Evolutionary conservation across 2,797 vertebrate genomes (phyloP), one percentile per base, ranked within the genome.

Genomic region (Cyclura pinguis): DNA sequence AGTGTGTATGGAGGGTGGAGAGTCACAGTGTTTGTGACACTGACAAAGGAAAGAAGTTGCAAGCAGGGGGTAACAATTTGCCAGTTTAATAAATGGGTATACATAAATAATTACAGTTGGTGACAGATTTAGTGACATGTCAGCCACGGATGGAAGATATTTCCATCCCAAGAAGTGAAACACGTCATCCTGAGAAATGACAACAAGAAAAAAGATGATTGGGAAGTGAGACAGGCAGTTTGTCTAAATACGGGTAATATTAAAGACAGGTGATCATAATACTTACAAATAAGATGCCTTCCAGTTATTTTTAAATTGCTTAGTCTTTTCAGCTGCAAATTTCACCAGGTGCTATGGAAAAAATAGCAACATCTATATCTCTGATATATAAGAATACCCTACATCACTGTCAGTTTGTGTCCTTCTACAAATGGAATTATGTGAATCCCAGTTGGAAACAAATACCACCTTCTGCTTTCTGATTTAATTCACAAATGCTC

Each of bases 191-290:
- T 93, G 88, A 86, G 92, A 96, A 93, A 91, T 96, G 97, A 96
- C 94, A 95, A 84, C 69, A 69, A 67, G 92, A 92, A 82, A 91
- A 89, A 89, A 91, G 88, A 52, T 89, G 87, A 78, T 84, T 96
- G 86, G 88, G 91, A 95, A 84, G 69, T 64, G 92, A 96, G 96
- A 97, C 72, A 97, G 96, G 86, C 96, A 97, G 95, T 95, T 96
- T 97, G 96, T 97, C 97, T 97, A 97, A 97, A 97, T 97, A 96
- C 81, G 84, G 92, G 73, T 95, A 94, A 94, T 96, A 95, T 94
- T 97, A 97, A 97, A 94, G 95, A 89, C 95, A 96, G 93, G 96
- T 97, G 95, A 96, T 97, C 92, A 96, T 90, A 96, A 93, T 96
- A 96, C 94, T 97, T 96, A 93, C 96, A 97, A 96, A 97, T 96